Conservation (phyloP, 2,113 vertebrate species). For the Ascaphus truei region DNA sequence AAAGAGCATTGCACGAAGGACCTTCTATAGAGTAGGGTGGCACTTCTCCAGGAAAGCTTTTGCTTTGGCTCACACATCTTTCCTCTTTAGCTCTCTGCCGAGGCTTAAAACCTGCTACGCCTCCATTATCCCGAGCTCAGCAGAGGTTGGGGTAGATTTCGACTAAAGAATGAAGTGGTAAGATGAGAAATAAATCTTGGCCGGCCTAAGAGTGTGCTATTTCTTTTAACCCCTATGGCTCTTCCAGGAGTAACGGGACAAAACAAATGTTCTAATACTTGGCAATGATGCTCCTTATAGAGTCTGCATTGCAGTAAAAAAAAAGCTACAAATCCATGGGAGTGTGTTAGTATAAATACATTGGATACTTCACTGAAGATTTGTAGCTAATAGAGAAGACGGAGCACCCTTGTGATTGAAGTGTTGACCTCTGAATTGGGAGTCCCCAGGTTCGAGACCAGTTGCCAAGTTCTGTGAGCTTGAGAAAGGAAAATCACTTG, state of each 20-base stretch:
- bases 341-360: too few species aligned
- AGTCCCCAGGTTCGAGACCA: neutral
- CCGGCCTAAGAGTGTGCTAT: constrained; percentile 11
- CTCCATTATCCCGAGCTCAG: constrained; percentile 28
- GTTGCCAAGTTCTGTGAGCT: neutral
- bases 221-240: too few species aligned
- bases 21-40: neutral
- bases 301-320: too few species aligned
- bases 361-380: too few species aligned
- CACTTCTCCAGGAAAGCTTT: constrained; percentile 9
- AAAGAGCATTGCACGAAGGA: constrained; percentile 1
- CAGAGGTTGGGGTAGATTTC: constrained; percentile 25
- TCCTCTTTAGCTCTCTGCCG: constrained; percentile 28
- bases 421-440: neutral
- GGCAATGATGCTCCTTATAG: too few species aligned
- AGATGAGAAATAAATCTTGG: constrained; percentile 27
- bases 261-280: too few species aligned
- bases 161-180: neutral
- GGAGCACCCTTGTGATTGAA: neutral
- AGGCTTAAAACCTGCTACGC: constrained; percentile 40
- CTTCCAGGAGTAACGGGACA: too few species aligned
- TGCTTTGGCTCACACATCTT: constrained; percentile 25
- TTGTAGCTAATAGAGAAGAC: too few species aligned
- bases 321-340: too few species aligned
- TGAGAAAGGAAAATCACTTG: too few species aligned